Base-by-base conservation (phyloP, 2,797 vertebrate species). In the Pseudochirops corinnae region DNA sequence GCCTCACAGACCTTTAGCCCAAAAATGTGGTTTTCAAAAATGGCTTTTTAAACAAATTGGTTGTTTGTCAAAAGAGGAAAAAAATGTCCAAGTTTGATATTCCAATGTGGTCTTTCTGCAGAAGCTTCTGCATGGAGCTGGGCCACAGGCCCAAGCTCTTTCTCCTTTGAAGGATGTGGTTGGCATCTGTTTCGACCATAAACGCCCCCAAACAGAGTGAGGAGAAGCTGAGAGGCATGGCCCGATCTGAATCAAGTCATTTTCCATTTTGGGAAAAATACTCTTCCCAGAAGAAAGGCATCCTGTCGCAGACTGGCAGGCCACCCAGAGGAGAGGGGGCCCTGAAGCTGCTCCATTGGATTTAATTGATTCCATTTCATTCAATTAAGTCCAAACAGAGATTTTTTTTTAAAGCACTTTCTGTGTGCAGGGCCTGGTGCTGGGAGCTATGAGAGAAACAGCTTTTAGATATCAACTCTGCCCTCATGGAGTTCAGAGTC, bases 181-280 rank as follows among this genome's bases (percentile, higher is more conserved):
- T 87, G 74, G 74, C 74, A 87, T 87, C 74, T 87, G 74, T 21
- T 87, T 28, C 1, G 11, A 50, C 74, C 74, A 87, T 50, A 46
- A 87, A 87, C 39, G 1, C 39, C 74, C 74, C 74, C 74, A 87
- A 87, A 46, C 74, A 50, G 16, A 74, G 39, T 4, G 39, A 46
- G 21, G 39, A 50, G 74, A 87, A 50, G 74, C 39, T 82, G 39
- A 87, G 6, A 82, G 39, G 39, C 74, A 39, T 33, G 26, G 39
- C 39, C 39, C 9, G 1, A 50, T 50, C 39, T 87, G 74, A 87
- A 50, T 50, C 74, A 12, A 87, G 74, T 87, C 74, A 87, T 87
- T 87, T 87, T 87, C 74, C 74, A 87, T 87, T 87, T 87, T 87
- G 74, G 74, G 74, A 87, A 87, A 50, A 50, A 87, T 46, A 87